Conservation (phyloP, 1,140 invertebrate genomes). For the Calliphora vicina region DNA sequence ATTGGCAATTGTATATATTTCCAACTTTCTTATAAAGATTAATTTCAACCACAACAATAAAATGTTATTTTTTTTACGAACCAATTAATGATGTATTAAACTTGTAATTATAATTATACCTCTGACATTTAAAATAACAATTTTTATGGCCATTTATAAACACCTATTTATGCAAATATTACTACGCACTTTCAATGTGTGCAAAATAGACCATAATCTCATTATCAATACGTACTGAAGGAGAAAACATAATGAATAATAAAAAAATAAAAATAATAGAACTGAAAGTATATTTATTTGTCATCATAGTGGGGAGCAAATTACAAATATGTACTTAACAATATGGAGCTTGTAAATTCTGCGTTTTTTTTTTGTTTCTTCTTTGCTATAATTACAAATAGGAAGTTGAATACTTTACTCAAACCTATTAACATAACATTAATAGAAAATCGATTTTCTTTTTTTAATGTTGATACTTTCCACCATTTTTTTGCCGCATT, state of each 20-base stretch:
- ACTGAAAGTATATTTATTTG: background rate
- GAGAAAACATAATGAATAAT: background rate
- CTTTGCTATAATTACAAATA: slow-evolving; percentile 1
- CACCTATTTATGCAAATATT: background rate
- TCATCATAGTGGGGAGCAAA: background rate
- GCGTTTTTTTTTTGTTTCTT: background rate
- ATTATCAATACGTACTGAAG: background rate
- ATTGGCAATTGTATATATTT: no score
- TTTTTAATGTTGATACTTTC: slow-evolving; percentile 1
- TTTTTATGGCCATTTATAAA: background rate
- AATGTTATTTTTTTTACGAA: no score
- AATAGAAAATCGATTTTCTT: background rate
- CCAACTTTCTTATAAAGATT: no score
- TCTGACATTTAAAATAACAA: no score
- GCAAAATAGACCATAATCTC: background rate
- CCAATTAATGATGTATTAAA: no score
- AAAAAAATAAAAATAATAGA: background rate
- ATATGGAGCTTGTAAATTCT: background rate
- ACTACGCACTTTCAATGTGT: background rate
- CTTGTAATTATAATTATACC: no score
- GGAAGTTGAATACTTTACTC: background rate
- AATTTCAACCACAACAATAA: background rate
- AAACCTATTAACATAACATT: background rate
- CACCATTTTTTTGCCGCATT: background rate
- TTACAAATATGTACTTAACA: background rate